phyloP scores from a whole-genome alignment of 2,888 invertebrate genomes.

The Pterobdella sp. region DNA sequence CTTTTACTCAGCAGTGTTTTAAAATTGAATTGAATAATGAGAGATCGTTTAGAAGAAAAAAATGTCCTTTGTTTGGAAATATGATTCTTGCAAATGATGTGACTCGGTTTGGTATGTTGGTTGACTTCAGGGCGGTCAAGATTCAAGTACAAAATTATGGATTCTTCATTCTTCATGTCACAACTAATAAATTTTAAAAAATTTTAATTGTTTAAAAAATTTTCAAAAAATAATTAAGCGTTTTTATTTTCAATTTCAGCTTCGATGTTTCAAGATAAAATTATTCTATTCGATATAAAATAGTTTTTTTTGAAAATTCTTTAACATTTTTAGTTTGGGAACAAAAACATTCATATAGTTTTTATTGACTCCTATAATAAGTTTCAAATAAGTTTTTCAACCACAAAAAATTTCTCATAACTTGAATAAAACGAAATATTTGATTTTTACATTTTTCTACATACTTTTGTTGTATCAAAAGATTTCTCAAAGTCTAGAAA shows the following conservation, averaged over 20 bases:
- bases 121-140: conserved; percentile 12
- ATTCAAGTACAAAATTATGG: not conserved
- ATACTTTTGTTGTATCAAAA: too few species aligned
- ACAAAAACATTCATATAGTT: too few species aligned
- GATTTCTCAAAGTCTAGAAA: too few species aligned
- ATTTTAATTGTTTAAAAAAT: not conserved
- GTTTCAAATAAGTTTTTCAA: too few species aligned
- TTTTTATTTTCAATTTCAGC: not conserved
- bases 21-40: conserved; percentile 4
- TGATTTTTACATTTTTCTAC: too few species aligned
- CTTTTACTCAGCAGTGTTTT: not conserved
- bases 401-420: too few species aligned
- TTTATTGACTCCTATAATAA: too few species aligned
- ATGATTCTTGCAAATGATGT: not conserved
- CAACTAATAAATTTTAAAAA: not conserved
- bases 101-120: not conserved
- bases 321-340: too few species aligned
- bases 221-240: not conserved
- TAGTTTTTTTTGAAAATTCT: too few species aligned
- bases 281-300: too few species aligned
- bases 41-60: conserved; percentile 1
- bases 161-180: not conserved
- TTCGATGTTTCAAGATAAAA: too few species aligned
- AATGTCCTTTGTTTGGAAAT: not conserved
- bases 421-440: too few species aligned